phyloP scores from a whole-genome alignment of 1,140 invertebrate species.

The Drosophila sechellia region DNA sequence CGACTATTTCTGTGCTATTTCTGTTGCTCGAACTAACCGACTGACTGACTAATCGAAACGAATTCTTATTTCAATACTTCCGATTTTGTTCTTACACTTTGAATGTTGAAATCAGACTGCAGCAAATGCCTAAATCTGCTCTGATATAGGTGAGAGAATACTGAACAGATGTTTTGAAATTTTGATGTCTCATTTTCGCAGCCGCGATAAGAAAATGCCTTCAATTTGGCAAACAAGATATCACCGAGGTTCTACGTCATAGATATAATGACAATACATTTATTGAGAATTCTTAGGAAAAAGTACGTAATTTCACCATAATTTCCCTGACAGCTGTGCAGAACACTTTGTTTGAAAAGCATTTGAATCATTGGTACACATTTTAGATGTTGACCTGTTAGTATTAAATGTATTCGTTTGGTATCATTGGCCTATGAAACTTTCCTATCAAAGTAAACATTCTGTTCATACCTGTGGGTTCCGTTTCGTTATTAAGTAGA shows the following conservation, averaged over 20 bases:
- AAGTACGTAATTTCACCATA: not conserved
- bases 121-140: not conserved
- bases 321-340: not conserved
- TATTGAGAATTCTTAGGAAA: conserved; percentile 8
- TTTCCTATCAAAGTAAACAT: no score
- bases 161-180: conserved; percentile 13
- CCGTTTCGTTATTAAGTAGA: not conserved
- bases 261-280: conserved; percentile 20
- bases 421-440: not conserved
- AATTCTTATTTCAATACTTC: conserved; percentile 2
- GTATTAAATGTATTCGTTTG: not conserved
- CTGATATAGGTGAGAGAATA: conserved; percentile 26
- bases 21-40: conserved; percentile 5
- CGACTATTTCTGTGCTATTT: not conserved
- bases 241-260: not conserved
- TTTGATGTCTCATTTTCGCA: conserved; percentile 12
- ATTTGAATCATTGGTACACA: conserved; percentile 1
- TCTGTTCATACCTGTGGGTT: not conserved
- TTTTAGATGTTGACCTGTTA: not conserved
- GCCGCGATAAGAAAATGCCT: not conserved
- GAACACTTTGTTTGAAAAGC: not conserved
- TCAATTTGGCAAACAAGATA: conserved; percentile 16
- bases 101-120: conserved; percentile 24
- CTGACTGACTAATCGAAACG: not conserved
- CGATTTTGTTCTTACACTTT: not conserved